Percentiles rank a stretch among this genome's conserved stretches.
Conservation (phyloP, 2,797 vertebrate species). For the Cirrhinus mrigala region DNA sequence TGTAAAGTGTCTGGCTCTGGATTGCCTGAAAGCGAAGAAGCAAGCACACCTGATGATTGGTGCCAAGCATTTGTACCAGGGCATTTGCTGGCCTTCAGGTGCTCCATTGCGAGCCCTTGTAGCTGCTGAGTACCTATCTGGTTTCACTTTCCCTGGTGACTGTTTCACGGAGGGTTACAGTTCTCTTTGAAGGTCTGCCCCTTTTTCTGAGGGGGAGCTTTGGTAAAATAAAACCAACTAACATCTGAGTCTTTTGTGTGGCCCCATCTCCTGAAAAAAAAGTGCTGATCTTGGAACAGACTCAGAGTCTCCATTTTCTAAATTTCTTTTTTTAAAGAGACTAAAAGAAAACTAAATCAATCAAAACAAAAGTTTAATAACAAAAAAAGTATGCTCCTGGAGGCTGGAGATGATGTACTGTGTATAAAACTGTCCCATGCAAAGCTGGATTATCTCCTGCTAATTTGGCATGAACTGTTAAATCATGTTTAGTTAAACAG, state of each 20-base stretch:
- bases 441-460: slow-evolving; percentile 4
- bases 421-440: neutral
- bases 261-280: slow-evolving; percentile 50
- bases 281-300: slow-evolving; percentile 9
- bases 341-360: neutral
- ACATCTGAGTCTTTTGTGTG: slow-evolving; percentile 67
- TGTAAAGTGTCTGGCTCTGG: neutral
- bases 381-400: neutral
- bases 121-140: slow-evolving; percentile 33
- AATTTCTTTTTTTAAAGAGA: neutral
- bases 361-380: neutral
- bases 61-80: slow-evolving; percentile 4
- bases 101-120: slow-evolving; percentile 2
- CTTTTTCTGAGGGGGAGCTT: slow-evolving; percentile 60
- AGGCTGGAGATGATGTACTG: neutral
- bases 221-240: slow-evolving; percentile 71
- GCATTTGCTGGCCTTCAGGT: slow-evolving; percentile 27
- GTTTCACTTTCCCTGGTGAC: slow-evolving; percentile 53
- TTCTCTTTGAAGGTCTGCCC: slow-evolving; percentile 51
- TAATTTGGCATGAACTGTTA: slow-evolving; percentile 8
- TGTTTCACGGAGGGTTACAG: slow-evolving; percentile 33
- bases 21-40: neutral
- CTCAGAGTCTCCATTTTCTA: slow-evolving; percentile 1
- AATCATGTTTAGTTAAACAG: slow-evolving; percentile 32
- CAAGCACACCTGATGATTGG: neutral